Percentiles rank a stretch among this genome's conserved stretches.
Conservation (phyloP, 2,888 invertebrate species). For the Standfussiana lucernea region DNA sequence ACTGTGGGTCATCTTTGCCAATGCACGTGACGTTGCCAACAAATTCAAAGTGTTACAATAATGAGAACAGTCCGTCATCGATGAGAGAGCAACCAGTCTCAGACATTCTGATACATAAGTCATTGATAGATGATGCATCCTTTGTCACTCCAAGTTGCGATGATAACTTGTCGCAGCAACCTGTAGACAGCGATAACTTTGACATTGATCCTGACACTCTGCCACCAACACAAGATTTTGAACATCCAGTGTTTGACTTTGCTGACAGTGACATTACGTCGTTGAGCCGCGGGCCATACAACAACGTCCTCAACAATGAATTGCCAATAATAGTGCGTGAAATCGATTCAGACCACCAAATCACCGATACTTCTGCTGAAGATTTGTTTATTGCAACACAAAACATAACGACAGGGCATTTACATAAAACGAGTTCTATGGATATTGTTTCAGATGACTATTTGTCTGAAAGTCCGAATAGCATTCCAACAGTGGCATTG, state of each 20-base stretch:
- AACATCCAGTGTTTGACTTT: slow-evolving; percentile 35
- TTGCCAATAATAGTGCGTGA: slow-evolving; percentile 27
- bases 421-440: not conserved
- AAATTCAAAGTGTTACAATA: slow-evolving; percentile 55
- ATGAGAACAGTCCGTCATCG: slow-evolving; percentile 34
- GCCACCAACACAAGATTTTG: slow-evolving; percentile 15
- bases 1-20: slow-evolving; percentile 36
- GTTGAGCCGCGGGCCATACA: slow-evolving; percentile 5
- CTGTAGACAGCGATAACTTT: not conserved
- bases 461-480: not conserved
- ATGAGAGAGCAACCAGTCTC: slow-evolving; percentile 16
- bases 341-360: not conserved
- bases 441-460: not conserved
- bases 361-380: not conserved
- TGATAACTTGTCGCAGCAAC: not conserved
- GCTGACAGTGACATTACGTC: slow-evolving; percentile 5
- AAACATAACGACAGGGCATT: slow-evolving; percentile 11
- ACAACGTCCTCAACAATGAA: slow-evolving; percentile 28
- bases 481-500: not conserved
- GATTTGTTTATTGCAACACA: slow-evolving; percentile 6
- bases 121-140: slow-evolving; percentile 7
- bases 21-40: slow-evolving; percentile 47
- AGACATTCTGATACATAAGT: slow-evolving; percentile 3
- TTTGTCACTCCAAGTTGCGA: not conserved
- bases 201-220: not conserved